phyloP scores from a whole-genome alignment of 2,113 vertebrate species.

The Aegithalos caudatus region DNA sequence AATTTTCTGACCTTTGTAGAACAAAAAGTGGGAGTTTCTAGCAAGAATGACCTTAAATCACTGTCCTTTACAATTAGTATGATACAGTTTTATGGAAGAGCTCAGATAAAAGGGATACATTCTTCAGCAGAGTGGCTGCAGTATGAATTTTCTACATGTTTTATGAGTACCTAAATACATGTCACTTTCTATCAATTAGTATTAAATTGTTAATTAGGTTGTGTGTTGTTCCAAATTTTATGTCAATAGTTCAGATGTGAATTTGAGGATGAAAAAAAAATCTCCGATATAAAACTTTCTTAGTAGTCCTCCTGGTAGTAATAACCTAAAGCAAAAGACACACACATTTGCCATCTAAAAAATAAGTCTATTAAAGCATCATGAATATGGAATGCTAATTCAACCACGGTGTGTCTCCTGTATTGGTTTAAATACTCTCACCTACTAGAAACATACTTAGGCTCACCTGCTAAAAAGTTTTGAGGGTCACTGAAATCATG shows the following conservation, averaged over 20 bases:
- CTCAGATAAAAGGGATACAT: background rate
- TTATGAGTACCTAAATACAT: background rate
- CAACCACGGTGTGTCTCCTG: rapidly evolving
- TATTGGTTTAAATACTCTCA: background rate
- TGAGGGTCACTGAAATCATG: background rate
- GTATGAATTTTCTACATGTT: background rate
- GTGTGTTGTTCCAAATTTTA: background rate
- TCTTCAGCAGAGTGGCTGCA: background rate
- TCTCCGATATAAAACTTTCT: background rate
- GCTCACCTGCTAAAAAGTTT: background rate
- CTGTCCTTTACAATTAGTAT: background rate
- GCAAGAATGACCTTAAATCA: background rate
- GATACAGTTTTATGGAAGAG: background rate
- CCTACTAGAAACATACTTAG: background rate
- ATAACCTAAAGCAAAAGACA: background rate
- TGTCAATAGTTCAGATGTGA: background rate
- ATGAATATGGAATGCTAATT: background rate
- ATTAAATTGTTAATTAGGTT: background rate
- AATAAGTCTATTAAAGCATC: background rate
- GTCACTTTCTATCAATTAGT: background rate
- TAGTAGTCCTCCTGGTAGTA: background rate
- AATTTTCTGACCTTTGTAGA: background rate
- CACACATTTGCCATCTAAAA: background rate
- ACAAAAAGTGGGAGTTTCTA: background rate
- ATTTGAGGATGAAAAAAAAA: background rate